phyloP scores from a whole-genome alignment of 1,140 invertebrate species.

The Tetragonula clypearis region DNA sequence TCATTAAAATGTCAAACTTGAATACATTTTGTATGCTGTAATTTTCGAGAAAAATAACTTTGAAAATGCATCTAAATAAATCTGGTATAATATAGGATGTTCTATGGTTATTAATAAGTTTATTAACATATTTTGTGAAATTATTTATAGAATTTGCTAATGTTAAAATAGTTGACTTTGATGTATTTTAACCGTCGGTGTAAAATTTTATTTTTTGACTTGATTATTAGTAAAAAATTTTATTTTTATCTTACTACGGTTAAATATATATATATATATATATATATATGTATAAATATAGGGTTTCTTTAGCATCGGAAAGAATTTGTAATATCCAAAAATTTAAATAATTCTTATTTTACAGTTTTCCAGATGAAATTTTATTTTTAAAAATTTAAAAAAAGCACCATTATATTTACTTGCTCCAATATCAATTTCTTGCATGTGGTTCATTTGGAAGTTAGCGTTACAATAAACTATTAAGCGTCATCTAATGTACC shows the following conservation, averaged over 20 bases:
- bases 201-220: too few species aligned
- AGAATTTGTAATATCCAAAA: background rate
- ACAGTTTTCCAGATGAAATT: background rate
- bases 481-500: background rate
- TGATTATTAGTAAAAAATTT: too few species aligned
- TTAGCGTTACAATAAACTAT: background rate
- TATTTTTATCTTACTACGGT: too few species aligned
- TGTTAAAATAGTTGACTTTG: background rate
- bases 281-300: too few species aligned
- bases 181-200: background rate
- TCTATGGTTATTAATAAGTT: background rate
- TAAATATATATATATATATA: too few species aligned
- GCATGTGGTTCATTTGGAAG: background rate
- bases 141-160: background rate
- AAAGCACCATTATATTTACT: background rate
- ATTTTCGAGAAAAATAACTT: slow-evolving; percentile 5
- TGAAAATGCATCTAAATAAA: background rate
- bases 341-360: slow-evolving; percentile 3
- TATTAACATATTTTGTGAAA: background rate
- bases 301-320: background rate
- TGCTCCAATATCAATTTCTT: background rate
- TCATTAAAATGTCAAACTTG: background rate
- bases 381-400: background rate
- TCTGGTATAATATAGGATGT: background rate
- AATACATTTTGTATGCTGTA: background rate